Conservation (phyloP, 2,797 vertebrate species). For the Emydoidea blandingii region DNA sequence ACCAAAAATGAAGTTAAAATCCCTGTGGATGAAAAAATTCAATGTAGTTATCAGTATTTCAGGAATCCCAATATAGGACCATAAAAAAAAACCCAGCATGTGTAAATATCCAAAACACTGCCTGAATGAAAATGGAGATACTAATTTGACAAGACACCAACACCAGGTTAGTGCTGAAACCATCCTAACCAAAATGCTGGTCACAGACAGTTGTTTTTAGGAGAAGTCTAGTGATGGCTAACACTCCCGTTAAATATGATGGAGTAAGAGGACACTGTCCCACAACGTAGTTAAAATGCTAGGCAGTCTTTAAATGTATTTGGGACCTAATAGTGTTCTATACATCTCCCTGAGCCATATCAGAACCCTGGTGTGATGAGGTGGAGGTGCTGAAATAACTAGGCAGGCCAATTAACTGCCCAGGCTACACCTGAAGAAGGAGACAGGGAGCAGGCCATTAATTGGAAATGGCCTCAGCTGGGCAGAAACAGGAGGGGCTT, state of each 20-base stretch:
- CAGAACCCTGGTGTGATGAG: background rate
- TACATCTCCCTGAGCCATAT: constrained; percentile 4
- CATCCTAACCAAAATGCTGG: background rate
- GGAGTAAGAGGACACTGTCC: background rate
- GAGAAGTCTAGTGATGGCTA: background rate
- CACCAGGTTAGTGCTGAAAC: constrained; percentile 30
- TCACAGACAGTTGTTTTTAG: constrained; percentile 3
- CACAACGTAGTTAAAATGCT: background rate
- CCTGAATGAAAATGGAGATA: constrained; percentile 13
- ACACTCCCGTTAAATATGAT: background rate
- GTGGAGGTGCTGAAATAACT: too few species aligned
- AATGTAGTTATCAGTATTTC: background rate
- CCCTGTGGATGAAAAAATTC: constrained; percentile 50
- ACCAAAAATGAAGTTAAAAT: constrained; percentile 67
- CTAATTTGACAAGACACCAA: background rate
- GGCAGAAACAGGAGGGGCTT: too few species aligned
- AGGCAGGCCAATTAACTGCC: too few species aligned
- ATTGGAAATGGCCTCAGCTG: too few species aligned
- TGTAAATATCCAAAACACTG: constrained; percentile 1
- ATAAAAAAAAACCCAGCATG: background rate
- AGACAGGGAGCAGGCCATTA: too few species aligned
- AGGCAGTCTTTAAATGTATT: background rate
- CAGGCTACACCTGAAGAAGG: too few species aligned
- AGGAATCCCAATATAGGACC: constrained; percentile 7
- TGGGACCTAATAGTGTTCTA: background rate